phyloP scores from a whole-genome alignment of 1,140 invertebrate genomes.

The Spodoptera litura region DNA sequence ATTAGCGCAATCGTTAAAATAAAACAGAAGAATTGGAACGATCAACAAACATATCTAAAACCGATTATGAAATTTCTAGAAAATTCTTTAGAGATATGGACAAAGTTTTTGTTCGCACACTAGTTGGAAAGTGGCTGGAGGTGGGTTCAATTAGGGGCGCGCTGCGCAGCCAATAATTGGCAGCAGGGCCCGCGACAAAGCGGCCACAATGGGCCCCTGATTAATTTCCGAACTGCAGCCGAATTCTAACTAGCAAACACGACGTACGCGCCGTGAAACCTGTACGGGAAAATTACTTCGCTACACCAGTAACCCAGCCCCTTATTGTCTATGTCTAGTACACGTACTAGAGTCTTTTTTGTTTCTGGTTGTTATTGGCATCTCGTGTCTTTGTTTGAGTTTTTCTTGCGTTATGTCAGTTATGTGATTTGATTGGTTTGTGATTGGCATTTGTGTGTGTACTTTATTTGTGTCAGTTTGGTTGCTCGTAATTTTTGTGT shows the following conservation, averaged over 20 bases:
- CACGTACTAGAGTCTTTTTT: constrained; percentile 44
- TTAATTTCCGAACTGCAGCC: constrained; percentile 84
- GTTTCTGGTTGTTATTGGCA: constrained; percentile 41
- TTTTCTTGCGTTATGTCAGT: not conserved
- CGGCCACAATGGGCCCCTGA: constrained; percentile 81
- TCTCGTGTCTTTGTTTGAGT: constrained; percentile 37
- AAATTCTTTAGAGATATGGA: constrained; percentile 4
- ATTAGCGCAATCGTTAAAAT: not conserved
- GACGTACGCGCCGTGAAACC: constrained; percentile 63
- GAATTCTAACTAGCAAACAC: constrained; percentile 84
- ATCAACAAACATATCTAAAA: not conserved
- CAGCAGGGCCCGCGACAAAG: constrained; percentile 79
- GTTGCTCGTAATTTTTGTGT: no score
- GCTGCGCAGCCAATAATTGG: constrained; percentile 80
- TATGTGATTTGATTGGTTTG: not conserved
- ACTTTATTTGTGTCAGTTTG: not conserved
- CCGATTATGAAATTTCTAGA: not conserved
- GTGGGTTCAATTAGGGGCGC: constrained; percentile 77
- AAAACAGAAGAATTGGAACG: not conserved
- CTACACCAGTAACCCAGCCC: constrained; percentile 55
- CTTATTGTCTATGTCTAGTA: constrained; percentile 48
- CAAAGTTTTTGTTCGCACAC: constrained; percentile 45
- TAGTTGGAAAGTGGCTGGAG: constrained; percentile 67
- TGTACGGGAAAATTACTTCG: constrained; percentile 67
- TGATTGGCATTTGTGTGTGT: not conserved